Base-by-base conservation (phyloP, 2,113 vertebrate species). In the Sclerurus mexicanus region DNA sequence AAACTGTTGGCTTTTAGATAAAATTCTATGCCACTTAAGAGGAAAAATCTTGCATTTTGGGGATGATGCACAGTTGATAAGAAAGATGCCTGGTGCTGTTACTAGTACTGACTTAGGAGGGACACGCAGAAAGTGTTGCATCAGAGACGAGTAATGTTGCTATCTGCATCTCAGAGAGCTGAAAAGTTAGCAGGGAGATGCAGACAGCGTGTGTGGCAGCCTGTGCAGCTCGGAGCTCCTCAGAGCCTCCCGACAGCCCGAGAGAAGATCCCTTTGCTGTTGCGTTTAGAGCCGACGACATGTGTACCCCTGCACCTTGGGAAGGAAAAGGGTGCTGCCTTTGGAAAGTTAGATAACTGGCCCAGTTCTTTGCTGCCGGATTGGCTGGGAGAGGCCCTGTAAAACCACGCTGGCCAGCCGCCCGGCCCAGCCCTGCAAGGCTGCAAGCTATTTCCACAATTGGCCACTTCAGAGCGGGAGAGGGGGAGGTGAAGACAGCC, bases 331-430 rank as follows among this genome's bases (percentile, higher is more conserved):
- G 87, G 82, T 96, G 97, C 97, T 97, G 97, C 96, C 92, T 93
- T 96, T 71, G 80, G 93, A 87, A 95, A 97, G 97, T 98, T 98
- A 98, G 96, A 95, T 98, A 98, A 98, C 97, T 97, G 96, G 94
- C 97, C 85, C 89, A 93, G 66, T 97, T 98, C 95, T 96, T 95
- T 28, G 92, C 85, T 63, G 90, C 87, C 62, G 96, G 97, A 97
- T 98, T 98, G 98, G 98, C 59, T 96, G 91, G 33, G 84, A 68
- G 86, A 47, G 59, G 91, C 88, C 96, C 96, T 94, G 96, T 97
- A 97, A 97, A 96, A 94, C 94, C 79, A 63, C 2, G 76, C 93
- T 97, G 97, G 97, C 97, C 50, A 88, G 52, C 66, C 7, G 97
- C 97, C 96, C 97, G 7, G 96, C 85, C 96, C 95, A 85, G 96